These are phyloP conservation scores for Spea bombifrons DNA, from an alignment of 2,113 vertebrate genomes.

Conservation along the genomic window DNA sequence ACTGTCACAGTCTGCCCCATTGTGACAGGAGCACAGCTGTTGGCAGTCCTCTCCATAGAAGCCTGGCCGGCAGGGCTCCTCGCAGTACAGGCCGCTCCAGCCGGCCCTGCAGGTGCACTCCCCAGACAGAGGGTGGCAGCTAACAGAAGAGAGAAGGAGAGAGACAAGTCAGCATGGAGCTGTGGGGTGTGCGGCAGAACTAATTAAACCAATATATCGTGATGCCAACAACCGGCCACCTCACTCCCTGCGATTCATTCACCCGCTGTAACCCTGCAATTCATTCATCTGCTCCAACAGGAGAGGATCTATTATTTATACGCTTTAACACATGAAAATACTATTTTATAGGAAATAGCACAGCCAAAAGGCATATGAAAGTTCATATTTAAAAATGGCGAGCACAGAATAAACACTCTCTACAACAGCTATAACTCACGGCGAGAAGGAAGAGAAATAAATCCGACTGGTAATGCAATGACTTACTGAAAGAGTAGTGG, in stretches of 20 bases:
- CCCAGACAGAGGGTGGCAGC: slow-evolving; percentile 94
- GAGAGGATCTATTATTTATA: slow-evolving; percentile 44
- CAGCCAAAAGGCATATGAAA: not conserved
- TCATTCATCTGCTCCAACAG: slow-evolving; percentile 27
- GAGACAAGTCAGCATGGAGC: slow-evolving; percentile 24
- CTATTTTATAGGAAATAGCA: slow-evolving; percentile 19
- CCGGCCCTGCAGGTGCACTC: slow-evolving; percentile 88
- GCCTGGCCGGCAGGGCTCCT: slow-evolving; percentile 85
- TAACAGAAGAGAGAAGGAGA: slow-evolving; percentile 53
- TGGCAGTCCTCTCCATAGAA: slow-evolving; percentile 83
- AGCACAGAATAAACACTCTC: not conserved
- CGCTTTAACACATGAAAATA: slow-evolving; percentile 1
- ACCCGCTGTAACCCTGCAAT: slow-evolving; percentile 36
- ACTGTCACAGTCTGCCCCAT: slow-evolving; percentile 88
- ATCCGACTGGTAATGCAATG: too few relatives aligned
- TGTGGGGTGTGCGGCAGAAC: slow-evolving; percentile 21
- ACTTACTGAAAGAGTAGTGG: too few relatives aligned
- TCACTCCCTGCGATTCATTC: slow-evolving; percentile 32
- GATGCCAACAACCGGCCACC: slow-evolving; percentile 29
- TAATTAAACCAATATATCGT: slow-evolving; percentile 46
- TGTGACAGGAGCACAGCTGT: slow-evolving; percentile 81
- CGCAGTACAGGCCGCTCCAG: slow-evolving; percentile 92
- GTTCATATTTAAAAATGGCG: not conserved
- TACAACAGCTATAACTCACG: too few relatives aligned
- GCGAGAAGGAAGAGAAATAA: too few relatives aligned